A percentile compares a stretch with the other conserved stretches of the same genome.
Evolutionary conservation across 2,888 invertebrate genomes (phyloP).

Genomic region (Alentia gelatinosa): DNA sequence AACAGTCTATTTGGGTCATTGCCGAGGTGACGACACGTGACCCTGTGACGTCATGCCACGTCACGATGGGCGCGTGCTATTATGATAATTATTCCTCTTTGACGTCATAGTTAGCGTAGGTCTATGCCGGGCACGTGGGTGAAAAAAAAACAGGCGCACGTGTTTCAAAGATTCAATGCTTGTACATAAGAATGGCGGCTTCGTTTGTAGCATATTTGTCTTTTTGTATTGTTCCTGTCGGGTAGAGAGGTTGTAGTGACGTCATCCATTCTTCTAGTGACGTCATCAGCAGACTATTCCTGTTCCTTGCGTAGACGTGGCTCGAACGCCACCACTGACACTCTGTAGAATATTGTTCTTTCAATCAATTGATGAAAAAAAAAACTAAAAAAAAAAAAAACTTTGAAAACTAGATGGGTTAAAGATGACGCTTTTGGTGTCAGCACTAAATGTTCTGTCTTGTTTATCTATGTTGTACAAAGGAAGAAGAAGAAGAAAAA

Average conservation of each 20-base stretch:
- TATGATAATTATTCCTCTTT: constrained; percentile 33
- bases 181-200: not conserved
- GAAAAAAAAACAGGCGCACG: not conserved
- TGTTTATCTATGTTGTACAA: constrained; percentile 35
- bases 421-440: constrained; percentile 23
- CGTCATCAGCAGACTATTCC: constrained; percentile 2
- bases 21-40: not conserved
- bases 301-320: constrained; percentile 23
- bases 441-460: not conserved
- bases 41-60: not conserved
- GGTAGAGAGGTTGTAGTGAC: constrained; percentile 44
- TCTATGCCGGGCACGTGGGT: constrained; percentile 9
- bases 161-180: not conserved
- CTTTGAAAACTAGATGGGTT: not conserved
- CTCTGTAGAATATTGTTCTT: constrained; percentile 43
- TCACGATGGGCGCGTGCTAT: not conserved
- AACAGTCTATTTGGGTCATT: not conserved
- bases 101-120: constrained; percentile 11
- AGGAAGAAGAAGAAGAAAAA: not conserved
- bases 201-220: constrained; percentile 46
- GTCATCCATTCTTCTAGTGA: constrained; percentile 13
- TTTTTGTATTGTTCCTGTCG: constrained; percentile 52
- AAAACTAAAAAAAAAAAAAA: not conserved
- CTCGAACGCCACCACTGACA: not conserved
- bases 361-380: not conserved